phyloP scores from a whole-genome alignment of 2,888 invertebrate species.

The Uropetala carovei region DNA sequence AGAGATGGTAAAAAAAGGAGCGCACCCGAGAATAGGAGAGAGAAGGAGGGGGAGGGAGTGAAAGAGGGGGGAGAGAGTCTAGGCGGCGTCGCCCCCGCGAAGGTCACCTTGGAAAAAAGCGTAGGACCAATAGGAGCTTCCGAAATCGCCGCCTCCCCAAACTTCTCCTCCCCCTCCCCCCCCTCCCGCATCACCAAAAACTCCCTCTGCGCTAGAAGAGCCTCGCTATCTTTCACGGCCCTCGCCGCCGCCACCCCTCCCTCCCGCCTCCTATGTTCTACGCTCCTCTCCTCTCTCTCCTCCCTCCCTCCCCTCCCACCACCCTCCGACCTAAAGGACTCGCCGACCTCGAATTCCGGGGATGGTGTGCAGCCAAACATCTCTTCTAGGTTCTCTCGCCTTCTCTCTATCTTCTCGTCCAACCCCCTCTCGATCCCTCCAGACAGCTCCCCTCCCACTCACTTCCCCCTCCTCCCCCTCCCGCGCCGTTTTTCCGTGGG shows the following conservation, averaged over 20 bases:
- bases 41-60: background rate
- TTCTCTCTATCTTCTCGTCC: background rate
- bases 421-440: background rate
- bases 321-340: constrained; percentile 49
- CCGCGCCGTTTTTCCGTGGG: background rate
- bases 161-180: background rate
- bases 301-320: background rate
- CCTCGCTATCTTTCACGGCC: constrained; percentile 43
- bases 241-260: background rate
- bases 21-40: background rate
- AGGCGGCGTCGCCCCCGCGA: constrained; percentile 62
- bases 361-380: constrained; percentile 56
- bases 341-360: constrained; percentile 58
- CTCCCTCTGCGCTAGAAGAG: constrained; percentile 5
- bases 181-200: background rate
- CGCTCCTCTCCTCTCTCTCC: background rate
- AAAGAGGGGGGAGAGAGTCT: background rate
- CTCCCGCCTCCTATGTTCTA: background rate
- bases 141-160: constrained; percentile 53
- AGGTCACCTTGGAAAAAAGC: constrained; percentile 63
- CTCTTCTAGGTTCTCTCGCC: constrained; percentile 35
- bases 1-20: constrained; percentile 31
- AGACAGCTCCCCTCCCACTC: background rate
- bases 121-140: constrained; percentile 51
- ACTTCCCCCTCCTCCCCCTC: background rate